phyloP scores from a whole-genome alignment of 2,797 vertebrate species.

The Tokudaia muenninki region DNA sequence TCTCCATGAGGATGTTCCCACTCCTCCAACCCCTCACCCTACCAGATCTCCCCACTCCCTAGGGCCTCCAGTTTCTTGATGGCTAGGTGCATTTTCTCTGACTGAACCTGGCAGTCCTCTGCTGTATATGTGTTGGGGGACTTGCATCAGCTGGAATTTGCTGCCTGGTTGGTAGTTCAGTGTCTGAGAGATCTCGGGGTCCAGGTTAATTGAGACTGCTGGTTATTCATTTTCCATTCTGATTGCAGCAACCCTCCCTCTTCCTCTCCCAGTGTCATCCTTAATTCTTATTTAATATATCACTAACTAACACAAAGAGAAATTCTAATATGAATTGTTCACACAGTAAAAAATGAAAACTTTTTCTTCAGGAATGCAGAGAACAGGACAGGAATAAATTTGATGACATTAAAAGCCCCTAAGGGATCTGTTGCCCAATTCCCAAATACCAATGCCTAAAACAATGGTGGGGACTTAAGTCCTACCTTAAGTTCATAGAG shows the following conservation, averaged over 20 bases:
- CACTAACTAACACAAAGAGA: not conserved
- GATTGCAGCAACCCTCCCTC: not conserved
- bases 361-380: not conserved
- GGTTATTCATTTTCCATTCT: not conserved
- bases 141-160: too few relatives aligned
- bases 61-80: too few relatives aligned
- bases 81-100: too few relatives aligned
- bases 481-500: not conserved
- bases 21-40: too few relatives aligned
- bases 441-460: not conserved
- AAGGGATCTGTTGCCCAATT: not conserved
- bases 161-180: too few relatives aligned
- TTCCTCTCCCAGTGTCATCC: not conserved
- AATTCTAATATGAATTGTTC: not conserved
- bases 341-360: not conserved
- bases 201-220: too few relatives aligned
- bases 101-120: too few relatives aligned
- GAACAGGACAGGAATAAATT: not conserved
- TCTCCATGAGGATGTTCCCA: too few relatives aligned
- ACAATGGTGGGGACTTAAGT: not conserved
- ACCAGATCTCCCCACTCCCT: too few relatives aligned
- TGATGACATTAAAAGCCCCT: not conserved
- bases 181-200: too few relatives aligned
- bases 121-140: too few relatives aligned
- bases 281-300: conserved; percentile 6